Conservation (phyloP, 1,140 invertebrate genomes). For the Spodoptera litura region DNA sequence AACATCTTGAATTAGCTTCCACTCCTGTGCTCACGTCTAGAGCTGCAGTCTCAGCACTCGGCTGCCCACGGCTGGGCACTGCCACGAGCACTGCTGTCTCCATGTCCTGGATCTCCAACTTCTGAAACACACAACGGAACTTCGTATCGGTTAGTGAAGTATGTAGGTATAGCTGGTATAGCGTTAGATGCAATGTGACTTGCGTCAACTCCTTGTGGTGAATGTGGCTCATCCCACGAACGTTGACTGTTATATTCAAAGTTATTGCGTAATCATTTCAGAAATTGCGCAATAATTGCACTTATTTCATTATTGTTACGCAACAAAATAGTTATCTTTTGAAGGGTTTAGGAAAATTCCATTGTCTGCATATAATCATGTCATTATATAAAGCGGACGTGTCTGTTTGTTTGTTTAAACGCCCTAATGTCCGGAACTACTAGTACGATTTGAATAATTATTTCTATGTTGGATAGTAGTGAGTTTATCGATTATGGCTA, state of each 20-base stretch:
- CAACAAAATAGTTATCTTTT: too few species aligned
- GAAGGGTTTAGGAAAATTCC: too few species aligned
- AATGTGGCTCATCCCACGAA: neutral
- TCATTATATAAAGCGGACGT: too few species aligned
- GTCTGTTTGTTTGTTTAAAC: too few species aligned
- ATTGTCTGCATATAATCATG: too few species aligned
- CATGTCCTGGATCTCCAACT: neutral
- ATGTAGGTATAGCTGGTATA: neutral
- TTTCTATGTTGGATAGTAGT: too few species aligned
- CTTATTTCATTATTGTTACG: too few species aligned
- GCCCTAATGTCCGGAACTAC: too few species aligned
- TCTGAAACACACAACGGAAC: slow-evolving; percentile 25
- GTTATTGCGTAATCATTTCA: neutral
- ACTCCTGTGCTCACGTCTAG: slow-evolving; percentile 25
- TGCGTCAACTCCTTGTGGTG: too few species aligned
- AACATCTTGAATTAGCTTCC: neutral
- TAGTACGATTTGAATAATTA: too few species aligned
- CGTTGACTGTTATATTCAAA: neutral
- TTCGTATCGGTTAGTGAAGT: neutral
- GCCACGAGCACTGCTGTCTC: neutral
- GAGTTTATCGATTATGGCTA: too few species aligned
- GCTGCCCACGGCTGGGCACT: neutral
- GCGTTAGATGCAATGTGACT: too few species aligned
- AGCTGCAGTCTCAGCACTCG: neutral
- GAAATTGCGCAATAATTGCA: neutral